Base-by-base conservation (phyloP, 2,113 vertebrate species). In the Alexandromys fortis region DNA sequence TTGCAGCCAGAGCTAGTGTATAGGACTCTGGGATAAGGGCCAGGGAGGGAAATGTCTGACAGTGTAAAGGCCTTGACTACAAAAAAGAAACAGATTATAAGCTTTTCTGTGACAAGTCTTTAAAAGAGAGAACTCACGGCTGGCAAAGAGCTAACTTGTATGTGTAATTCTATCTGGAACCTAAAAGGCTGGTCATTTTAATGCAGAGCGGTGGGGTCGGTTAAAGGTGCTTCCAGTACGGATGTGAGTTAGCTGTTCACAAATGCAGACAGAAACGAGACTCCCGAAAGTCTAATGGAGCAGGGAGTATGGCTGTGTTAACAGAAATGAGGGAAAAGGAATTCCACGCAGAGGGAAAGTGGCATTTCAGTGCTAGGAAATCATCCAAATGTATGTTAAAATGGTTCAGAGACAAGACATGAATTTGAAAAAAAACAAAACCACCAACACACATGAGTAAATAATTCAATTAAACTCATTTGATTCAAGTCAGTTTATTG, bases 401-500 rank as follows among this genome's bases (percentile, higher is more conserved):
- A 92, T 90, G 68, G 47, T 67, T 97, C 49, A 85, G 86, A 89
- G 94, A 95, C 22, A 86, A 91, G 78, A 81, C 22, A 94, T 47
- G 65, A 86, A 70, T 61, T 47, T 42, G 75, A 42, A 90, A 96
- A 90, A 77, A 90, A 97, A 16, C 35, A 87, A 93, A 96, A 90
- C 81, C 8, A 61, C 19, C 85, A 63, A 92, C 28, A 93, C 12
- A 96, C 17, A 65, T 61, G 90, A 96, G 38, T 22, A 79, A 17
- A 81, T 3, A 63, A 75, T 52, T 85, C 45, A 47, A 30, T 35
- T 75, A 52, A 49, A 86, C 72, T 91, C 22, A 61, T 42, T 88
- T 52, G 75, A 73, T 42, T 72, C 65, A 72, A 73, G 38, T 75
- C 65, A 77, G 90, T 95, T 97, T 94, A 97, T 68, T 90, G 96